Evolutionary conservation across 2,888 invertebrate species (phyloP).

Genomic region (Drosophila subsilvestris): DNA sequence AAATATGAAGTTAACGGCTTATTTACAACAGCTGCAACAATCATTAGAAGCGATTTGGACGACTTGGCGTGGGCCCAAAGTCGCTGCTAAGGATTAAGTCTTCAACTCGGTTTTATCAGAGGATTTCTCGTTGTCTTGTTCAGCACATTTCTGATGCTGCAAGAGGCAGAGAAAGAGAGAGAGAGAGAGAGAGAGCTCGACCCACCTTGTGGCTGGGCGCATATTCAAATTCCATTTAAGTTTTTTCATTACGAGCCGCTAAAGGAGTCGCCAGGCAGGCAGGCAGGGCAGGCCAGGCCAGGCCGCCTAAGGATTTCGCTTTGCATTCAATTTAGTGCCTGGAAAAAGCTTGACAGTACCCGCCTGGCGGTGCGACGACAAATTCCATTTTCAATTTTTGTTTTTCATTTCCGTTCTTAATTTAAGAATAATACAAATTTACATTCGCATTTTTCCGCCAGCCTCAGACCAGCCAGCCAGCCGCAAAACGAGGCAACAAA

Average conservation of each 20-base stretch:
- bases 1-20: conserved; percentile 77
- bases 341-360: neutral
- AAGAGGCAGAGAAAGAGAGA: too few relatives aligned
- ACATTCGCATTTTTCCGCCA: conserved; percentile 57
- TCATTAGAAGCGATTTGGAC: conserved; percentile 14
- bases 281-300: too few relatives aligned
- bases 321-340: conserved; percentile 44
- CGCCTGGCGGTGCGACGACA: conserved; percentile 21
- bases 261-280: conserved; percentile 25
- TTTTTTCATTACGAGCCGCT: conserved; percentile 67
- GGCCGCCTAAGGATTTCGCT: conserved; percentile 55
- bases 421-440: conserved; percentile 79
- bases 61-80: neutral
- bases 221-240: conserved; percentile 73
- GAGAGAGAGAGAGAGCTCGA: neutral
- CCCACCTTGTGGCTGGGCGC: conserved; percentile 24
- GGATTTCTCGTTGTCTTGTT: conserved; percentile 20
- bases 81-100: neutral
- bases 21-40: conserved; percentile 39
- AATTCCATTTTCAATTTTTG: conserved; percentile 70
- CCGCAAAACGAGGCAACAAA: conserved; percentile 33
- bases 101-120: neutral
- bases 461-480: conserved; percentile 7
- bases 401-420: conserved; percentile 77
- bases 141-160: neutral